These are phyloP conservation scores for Manis pentadactyla DNA, from an alignment of 2,797 vertebrate species.

Conservation along the genomic window DNA sequence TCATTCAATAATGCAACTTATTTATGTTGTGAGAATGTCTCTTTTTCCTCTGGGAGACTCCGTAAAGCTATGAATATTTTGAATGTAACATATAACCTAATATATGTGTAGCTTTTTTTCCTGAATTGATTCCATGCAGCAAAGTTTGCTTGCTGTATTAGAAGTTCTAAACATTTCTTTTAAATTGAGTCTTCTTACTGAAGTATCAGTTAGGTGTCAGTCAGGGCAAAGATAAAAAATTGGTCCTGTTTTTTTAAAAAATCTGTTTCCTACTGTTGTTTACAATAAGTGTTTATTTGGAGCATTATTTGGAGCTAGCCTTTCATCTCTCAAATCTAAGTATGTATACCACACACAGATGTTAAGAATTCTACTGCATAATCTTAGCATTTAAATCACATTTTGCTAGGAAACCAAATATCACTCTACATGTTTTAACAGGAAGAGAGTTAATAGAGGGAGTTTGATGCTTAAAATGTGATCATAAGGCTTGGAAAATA, in stretches of 20 bases:
- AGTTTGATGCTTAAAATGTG: neutral
- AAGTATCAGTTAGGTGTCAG: neutral
- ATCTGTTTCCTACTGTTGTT: neutral
- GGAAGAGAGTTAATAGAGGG: neutral
- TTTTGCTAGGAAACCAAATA: neutral
- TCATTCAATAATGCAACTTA: constrained; percentile 50
- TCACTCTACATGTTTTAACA: neutral
- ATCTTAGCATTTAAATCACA: neutral
- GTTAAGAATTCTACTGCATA: neutral
- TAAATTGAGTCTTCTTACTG: constrained; percentile 16
- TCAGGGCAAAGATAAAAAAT: neutral
- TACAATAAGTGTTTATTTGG: neutral
- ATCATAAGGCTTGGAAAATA: neutral
- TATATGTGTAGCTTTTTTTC: neutral
- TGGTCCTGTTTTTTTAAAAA: neutral
- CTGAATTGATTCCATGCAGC: neutral
- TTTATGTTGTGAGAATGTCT: neutral
- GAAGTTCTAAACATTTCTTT: neutral
- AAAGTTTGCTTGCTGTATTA: neutral
- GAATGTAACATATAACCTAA: neutral
- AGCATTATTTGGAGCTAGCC: neutral
- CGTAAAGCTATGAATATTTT: constrained; percentile 40
- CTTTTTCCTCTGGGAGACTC: neutral
- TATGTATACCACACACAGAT: neutral
- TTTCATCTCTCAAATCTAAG: neutral